Base-by-base conservation (phyloP, 2,113 vertebrate genomes). In the crab-eating macaque (Macaca fascicularis) region DNA sequence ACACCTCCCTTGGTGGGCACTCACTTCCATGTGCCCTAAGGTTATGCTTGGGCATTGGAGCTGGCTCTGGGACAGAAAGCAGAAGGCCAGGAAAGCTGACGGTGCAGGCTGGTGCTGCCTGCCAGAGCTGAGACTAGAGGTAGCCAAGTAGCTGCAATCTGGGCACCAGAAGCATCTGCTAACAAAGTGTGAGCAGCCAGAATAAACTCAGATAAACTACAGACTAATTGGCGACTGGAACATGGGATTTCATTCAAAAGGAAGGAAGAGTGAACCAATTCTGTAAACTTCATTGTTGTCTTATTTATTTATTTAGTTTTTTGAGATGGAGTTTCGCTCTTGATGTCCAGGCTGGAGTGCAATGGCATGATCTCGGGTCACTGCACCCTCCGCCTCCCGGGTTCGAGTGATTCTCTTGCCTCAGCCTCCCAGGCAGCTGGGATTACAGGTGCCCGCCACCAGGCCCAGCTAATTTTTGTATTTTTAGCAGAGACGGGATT, bases 141-240 rank as follows among this genome's bases (percentile, higher is more conserved):
- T 2, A 70, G 90, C 70, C 55, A 40, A 69, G n/a, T 23, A 43
- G 80, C 81, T 25, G 61, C 74, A 22, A 48, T 23, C 11, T 45
- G 17, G 16, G 14, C 52, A 50, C 25, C 25, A 91, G 94, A 45
- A 27, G 40, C 17, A 38, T 83, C 30, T 69, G 74, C 61, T 78
- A 57, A 38, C n/a, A 59, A 57, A 97, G 40, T 27, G 48, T 35
- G 89, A 85, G 78, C 22, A 69, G 59, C 13, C 50, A 82, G 92
- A 96, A 91, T 43, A 69, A 48, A 80, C 23, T n/a, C 87, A 93
- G 64, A 59, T 50, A 86, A 89, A 89, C 43, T 59, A 78, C 9
- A 72, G 59, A 74, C 25, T 82, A 52, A 92, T 13, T 69, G 55
- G 20, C 57, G 30, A n/a, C 22, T 67, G 25, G 17, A 89, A 27